Evolutionary conservation across 2,797 vertebrate species (phyloP), one percentile per base, ranked within the genome.

Genomic region (Hoplostethus mediterraneus): DNA sequence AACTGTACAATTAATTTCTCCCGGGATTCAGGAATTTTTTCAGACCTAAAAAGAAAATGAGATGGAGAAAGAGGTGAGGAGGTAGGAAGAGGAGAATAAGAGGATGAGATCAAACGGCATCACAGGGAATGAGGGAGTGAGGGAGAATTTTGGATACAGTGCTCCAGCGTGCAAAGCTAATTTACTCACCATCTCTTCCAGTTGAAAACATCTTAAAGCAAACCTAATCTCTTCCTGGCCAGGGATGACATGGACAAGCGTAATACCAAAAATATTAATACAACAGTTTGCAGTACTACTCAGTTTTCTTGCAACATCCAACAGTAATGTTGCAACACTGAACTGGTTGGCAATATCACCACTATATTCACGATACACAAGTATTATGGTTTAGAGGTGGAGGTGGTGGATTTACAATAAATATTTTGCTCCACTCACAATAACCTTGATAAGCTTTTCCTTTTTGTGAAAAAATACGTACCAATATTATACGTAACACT

Each of bases 101-200:
- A 68, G 53, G 51, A 5, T 0, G 3, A 82, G 76, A 87, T 90
- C 85, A 89, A 88, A 90, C 57, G 3, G 67, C 86, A 84, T 89
- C 83, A 86, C 73, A 85, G 54, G 65, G 89, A 91, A 92, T 87
- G 73, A 79, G 63, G 67, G 77, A 85, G 73, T 59, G 25, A 61
- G 67, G 31, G 58, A 33, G 75, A 75, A 79, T 77, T 78, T 86
- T 78, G 83, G 84, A 87, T 88, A 67, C 49, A n/a, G 45, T 30
- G 49, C 73, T 69, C 52, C 75, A 63, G 61, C 63, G 62, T 63
- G 63, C 64, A 21, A 59, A 17, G 70, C 79, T 88, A 80, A 87
- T 88, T 82, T 79, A 63, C 68, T 83, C 51, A 42, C 55, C 48
- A 10, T 47, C 76, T 69, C 63, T 71, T 73, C 52, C 54, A 61